Base-by-base conservation (phyloP, 2,888 invertebrate species). In the Eristalinus sepulchralis region DNA sequence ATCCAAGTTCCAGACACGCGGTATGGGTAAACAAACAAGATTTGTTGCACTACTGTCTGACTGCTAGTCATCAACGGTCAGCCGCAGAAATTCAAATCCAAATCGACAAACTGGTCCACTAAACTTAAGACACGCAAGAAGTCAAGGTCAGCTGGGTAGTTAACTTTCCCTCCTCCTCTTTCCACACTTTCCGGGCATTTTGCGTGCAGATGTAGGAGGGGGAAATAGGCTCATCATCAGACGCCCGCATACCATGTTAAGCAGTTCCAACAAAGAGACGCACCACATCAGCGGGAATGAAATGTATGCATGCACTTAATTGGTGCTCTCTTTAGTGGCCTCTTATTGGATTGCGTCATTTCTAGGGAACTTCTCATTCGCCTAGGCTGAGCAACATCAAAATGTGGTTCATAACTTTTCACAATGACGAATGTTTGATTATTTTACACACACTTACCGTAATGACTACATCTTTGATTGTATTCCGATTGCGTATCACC, bases 381-480 rank as follows among this genome's bases (percentile, higher is more conserved):
- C n/a, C 47, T 47, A 47, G 47, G 17, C 17, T 8, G 47, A 47
- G 17, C 47, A 1, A 17, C 47, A 47, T n/a, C 47, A 0, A 47
- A 47, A 47, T 47, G 47, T 8, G 47, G 17, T 47, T 13, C 31
- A 66, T 31, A 5, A 47, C 31, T 57, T 24, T 39, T 34, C 20
- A 33, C 22, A 24, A 70, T 27, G 20, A 59, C 27, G 11, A n/a
- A 13, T 39, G n/a, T 47, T 17, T 36, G 57, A 57, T 24, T 57
- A 27, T 57, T 27, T 57, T 47, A 47, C 59, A 4, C 5, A 11
- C 47, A 91, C 92, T 92, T 89, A 92, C 92, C 90, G 97, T 97
- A 94, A 97, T 96, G 91, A 97, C 96, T 92, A 96, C 96, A 95
- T 97, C 97, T 94, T 97, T 97, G 93, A 97, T 96, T 92, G 96